Base-by-base conservation (phyloP, 2,113 vertebrate genomes). In the Diadophis punctatus region DNA sequence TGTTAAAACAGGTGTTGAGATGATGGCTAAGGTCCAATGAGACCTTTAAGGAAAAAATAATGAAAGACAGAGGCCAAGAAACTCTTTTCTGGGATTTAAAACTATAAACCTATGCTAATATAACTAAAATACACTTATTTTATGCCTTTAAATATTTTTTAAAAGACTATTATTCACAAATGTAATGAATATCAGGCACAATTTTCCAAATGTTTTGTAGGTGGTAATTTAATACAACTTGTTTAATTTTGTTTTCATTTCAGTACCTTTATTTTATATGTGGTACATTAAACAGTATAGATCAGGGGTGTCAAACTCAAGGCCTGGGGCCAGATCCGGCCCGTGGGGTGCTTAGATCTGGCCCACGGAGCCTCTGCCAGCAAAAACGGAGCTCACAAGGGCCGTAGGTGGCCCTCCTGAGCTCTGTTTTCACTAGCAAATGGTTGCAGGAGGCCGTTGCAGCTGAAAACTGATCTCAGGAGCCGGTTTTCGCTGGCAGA, bases 61-160 rank as follows among this genome's bases (percentile, higher is more conserved):
- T 39, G 39, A 91, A 88, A 55, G 27, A 68, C 16, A 93, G 55
- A 86, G 91, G 60, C 8, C 46, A 90, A 68, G 88, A 94, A 95
- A 90, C 55, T 90, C 3, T 0, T 2, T 52, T 52, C 12, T 87
- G 93, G 30, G 27, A 95, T 11, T 93, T 18, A 30, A 93, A 48
- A 49, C 0, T 60, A 11, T 84, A 60, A 68, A 18, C 16, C 14
- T 34, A 68, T 68, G 0, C 16, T 18, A 88, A 46, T 95, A 88
- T 92, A 53, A 53, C 48, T 88, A 10, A 74, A 88, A 49, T 87
- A 22, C 49, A 43, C 49, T 53, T 52, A 74, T 51, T 43, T 88
- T 51, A 20, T 91, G 34, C n/a, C n/a, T 88, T 74, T 53, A 52
- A 87, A 68, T 49, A 1, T 88, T 51, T 60, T 51, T 43, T 74